Conservation (phyloP, 1,140 invertebrate genomes). For the Lithobius niger region DNA sequence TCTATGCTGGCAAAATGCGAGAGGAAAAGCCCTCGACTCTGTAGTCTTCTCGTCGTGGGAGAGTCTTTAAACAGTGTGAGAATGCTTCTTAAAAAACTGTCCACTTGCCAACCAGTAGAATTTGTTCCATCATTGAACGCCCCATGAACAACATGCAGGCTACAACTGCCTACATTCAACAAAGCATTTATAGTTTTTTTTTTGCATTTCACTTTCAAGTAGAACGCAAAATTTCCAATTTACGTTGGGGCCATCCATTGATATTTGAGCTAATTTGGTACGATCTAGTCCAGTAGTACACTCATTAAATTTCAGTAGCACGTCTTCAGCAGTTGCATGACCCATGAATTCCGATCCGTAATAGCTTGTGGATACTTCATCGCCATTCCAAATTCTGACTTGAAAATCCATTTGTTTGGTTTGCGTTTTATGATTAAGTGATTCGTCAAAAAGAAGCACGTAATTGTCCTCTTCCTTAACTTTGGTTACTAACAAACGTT, state of each 20-base stretch:
- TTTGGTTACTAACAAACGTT: not conserved
- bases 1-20: not conserved
- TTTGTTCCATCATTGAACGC: slow-evolving; percentile 2
- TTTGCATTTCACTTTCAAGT: slow-evolving; percentile 11
- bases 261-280: slow-evolving; percentile 18
- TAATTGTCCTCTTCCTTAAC: not conserved
- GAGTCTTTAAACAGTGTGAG: slow-evolving; percentile 1
- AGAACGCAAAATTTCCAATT: slow-evolving; percentile 18
- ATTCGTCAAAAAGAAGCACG: slow-evolving; percentile 18
- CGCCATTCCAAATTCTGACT: slow-evolving; percentile 15
- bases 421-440: slow-evolving; percentile 15
- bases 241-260: slow-evolving; percentile 23
- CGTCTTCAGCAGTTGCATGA: slow-evolving; percentile 17
- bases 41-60: not conserved
- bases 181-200: not conserved
- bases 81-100: not conserved
- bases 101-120: not conserved
- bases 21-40: not conserved
- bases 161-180: slow-evolving; percentile 5
- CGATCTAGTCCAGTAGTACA: slow-evolving; percentile 9
- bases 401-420: slow-evolving; percentile 18
- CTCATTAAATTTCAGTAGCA: slow-evolving; percentile 15
- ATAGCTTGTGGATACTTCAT: slow-evolving; percentile 13
- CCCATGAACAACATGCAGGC: slow-evolving; percentile 8
- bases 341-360: slow-evolving; percentile 16